Percentiles rank a stretch among this genome's conserved stretches.
Evolutionary conservation across 2,888 invertebrate species (phyloP).

Genomic region (Glyphotaelius pellucidus): DNA sequence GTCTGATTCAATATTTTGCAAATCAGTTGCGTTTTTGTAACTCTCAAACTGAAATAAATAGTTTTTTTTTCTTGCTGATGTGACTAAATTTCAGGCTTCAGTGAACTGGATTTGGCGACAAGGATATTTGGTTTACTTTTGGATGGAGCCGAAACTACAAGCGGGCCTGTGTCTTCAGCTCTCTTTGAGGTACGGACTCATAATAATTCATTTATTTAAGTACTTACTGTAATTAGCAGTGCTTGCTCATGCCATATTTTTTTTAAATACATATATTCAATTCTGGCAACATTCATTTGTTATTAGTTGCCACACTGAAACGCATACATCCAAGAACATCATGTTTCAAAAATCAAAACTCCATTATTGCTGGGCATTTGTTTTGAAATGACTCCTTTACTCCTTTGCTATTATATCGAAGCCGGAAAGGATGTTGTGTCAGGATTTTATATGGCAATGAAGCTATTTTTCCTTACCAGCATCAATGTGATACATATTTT

Average conservation of each 20-base stretch:
- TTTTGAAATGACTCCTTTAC: no score
- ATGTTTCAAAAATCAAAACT: no score
- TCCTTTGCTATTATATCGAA: no score
- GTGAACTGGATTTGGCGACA: slow-evolving; percentile 32
- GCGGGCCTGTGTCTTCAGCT: slow-evolving; percentile 11
- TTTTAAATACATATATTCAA: no score
- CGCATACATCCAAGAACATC: not conserved
- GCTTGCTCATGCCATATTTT: not conserved
- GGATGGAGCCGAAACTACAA: slow-evolving; percentile 46
- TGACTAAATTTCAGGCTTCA: not conserved
- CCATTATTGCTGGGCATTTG: no score
- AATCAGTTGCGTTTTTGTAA: not conserved
- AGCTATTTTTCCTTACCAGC: no score
- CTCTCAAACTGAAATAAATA: not conserved
- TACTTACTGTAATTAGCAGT: not conserved
- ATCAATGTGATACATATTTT: no score
- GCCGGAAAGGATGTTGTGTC: no score
- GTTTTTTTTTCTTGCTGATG: not conserved
- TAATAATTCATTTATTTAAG: not conserved
- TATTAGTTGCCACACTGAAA: no score
- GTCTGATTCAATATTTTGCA: not conserved
- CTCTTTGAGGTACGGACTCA: slow-evolving; percentile 17
- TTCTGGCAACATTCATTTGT: no score
- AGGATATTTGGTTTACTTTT: slow-evolving; percentile 45
- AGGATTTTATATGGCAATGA: no score